These are phyloP conservation scores for Rhabdomys dilectus DNA, from an alignment of 2,113 vertebrate species.

Conservation along the genomic window DNA sequence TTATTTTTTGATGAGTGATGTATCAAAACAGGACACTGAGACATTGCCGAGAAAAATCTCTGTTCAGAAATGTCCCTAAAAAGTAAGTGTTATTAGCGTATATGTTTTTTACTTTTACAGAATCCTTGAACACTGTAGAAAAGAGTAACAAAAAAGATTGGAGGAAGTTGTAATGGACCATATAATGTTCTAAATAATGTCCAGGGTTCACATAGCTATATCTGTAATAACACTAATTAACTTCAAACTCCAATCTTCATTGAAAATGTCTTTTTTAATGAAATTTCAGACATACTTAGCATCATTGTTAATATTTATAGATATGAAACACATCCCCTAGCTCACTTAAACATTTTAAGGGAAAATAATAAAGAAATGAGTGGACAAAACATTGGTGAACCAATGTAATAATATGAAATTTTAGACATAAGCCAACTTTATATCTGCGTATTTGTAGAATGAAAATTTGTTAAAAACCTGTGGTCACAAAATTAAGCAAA, in stretches of 20 bases:
- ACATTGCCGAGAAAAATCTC: neutral
- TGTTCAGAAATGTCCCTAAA: neutral
- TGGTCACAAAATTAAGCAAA: slow-evolving; percentile 52
- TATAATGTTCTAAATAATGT: neutral
- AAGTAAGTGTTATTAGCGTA: neutral
- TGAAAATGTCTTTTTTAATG: neutral
- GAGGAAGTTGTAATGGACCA: neutral
- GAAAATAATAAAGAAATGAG: slow-evolving; percentile 36
- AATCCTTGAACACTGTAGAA: neutral
- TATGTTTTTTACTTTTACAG: neutral
- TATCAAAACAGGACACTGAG: neutral
- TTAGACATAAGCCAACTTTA: neutral
- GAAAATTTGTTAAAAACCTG: neutral
- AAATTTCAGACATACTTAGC: neutral
- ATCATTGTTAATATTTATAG: slow-evolving; percentile 30
- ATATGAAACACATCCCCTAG: slow-evolving; percentile 39
- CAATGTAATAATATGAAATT: slow-evolving; percentile 29
- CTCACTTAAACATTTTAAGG: slow-evolving; percentile 14
- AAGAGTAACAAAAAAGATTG: neutral
- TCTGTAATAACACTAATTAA: neutral
- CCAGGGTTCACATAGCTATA: neutral
- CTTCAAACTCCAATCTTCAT: slow-evolving; percentile 37
- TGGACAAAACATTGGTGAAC: neutral
- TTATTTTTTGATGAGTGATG: neutral
- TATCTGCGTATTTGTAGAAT: slow-evolving; percentile 12